phyloP scores from a whole-genome alignment of 2,113 vertebrate species.

The Xiphophorus maculatus region DNA sequence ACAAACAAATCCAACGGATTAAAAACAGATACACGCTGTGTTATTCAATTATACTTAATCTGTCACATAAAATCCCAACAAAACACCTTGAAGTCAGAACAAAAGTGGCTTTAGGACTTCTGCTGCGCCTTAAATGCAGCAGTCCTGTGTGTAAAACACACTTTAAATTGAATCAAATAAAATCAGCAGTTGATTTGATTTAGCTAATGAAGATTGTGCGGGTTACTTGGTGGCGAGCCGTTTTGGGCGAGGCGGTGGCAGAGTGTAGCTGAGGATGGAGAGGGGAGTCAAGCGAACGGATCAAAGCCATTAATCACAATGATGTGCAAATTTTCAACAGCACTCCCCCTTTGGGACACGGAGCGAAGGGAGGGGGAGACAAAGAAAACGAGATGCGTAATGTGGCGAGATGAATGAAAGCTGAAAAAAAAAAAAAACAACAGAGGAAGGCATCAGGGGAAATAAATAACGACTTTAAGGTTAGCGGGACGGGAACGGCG shows the following conservation, averaged over 20 bases:
- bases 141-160: constrained; percentile 14
- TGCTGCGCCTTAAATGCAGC: background rate
- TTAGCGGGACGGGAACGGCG: background rate
- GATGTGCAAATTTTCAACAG: constrained; percentile 51
- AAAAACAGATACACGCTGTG: too few relatives aligned
- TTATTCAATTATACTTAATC: too few relatives aligned
- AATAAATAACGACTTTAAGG: constrained; percentile 53
- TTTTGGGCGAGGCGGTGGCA: constrained; percentile 21
- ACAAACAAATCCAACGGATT: too few relatives aligned
- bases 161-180: constrained; percentile 46
- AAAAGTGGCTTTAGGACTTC: background rate
- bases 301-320: constrained; percentile 73
- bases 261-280: constrained; percentile 9
- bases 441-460: constrained; percentile 17
- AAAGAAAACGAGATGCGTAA: constrained; percentile 18
- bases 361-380: constrained; percentile 12
- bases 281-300: constrained; percentile 38
- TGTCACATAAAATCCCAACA: background rate
- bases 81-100: background rate
- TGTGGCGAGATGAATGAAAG: constrained; percentile 49
- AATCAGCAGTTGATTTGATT: constrained; percentile 58
- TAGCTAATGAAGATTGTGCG: constrained; percentile 52
- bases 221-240: constrained; percentile 21
- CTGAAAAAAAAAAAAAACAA: constrained; percentile 20
- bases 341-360: constrained; percentile 22